Conservation (phyloP, 1,140 invertebrate species). For the Brachionus calyciflorus region DNA sequence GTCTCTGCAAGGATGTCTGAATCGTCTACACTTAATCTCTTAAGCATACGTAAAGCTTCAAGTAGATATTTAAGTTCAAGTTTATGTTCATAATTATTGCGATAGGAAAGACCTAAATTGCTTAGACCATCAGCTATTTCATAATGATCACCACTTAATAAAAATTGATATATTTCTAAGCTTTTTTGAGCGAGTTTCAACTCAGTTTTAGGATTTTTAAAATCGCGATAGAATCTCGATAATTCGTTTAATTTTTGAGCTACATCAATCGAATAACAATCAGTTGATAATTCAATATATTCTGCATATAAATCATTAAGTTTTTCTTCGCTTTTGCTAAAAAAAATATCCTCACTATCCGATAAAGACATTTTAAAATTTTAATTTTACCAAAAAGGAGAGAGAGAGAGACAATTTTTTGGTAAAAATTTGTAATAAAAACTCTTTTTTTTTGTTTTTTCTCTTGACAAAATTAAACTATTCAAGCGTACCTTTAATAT, state of each 20-base stretch:
- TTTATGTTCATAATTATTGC: constrained; percentile 1
- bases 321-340: neutral
- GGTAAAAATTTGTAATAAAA: too few species aligned
- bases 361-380: neutral
- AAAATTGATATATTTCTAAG: neutral
- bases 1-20: neutral
- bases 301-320: neutral
- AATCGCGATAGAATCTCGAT: neutral
- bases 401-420: neutral
- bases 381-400: too few species aligned
- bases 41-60: neutral
- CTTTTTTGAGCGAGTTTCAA: constrained; percentile 10
- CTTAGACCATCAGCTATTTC: neutral
- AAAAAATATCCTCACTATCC: neutral
- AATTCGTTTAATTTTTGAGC: neutral
- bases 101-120: neutral
- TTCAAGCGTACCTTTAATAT: too few species aligned
- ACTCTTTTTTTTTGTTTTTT: too few species aligned
- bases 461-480: too few species aligned
- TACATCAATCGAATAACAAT: neutral
- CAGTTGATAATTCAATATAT: neutral
- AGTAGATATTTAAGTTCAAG: constrained; percentile 6
- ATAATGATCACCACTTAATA: neutral
- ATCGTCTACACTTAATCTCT: neutral
- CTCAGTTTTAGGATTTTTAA: neutral